Evolutionary conservation across 2,113 vertebrate genomes (phyloP).

Genomic region (Phylloscopus trochiloides): DNA sequence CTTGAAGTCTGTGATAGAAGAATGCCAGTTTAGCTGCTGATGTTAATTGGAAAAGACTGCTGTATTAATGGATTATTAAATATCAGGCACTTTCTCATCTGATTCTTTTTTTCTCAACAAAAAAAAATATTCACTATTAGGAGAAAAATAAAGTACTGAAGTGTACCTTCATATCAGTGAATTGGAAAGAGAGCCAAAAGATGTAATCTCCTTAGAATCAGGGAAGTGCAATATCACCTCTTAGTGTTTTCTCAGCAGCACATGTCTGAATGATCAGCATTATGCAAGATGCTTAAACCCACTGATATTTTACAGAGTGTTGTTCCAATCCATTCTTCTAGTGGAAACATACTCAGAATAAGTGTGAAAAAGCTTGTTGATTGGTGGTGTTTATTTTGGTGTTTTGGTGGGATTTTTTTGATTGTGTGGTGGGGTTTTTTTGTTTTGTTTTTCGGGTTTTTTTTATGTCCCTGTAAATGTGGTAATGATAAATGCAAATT

Average conservation of each 20-base stretch:
- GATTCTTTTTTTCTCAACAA: neutral
- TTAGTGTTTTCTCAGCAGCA: neutral
- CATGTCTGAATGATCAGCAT: neutral
- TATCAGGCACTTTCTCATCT: neutral
- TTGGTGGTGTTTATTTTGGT: neutral
- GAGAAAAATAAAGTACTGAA: neutral
- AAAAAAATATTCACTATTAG: neutral
- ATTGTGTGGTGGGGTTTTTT: neutral
- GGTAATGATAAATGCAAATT: neutral
- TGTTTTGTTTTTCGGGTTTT: neutral
- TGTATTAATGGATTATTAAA: neutral
- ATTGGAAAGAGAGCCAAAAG: neutral
- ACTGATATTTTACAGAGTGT: neutral
- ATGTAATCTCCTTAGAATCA: neutral
- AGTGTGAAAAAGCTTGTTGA: neutral
- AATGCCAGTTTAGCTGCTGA: neutral
- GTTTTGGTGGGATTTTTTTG: neutral
- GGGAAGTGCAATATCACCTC: neutral
- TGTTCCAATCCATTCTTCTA: neutral
- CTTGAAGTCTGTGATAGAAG: neutral
- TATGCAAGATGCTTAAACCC: neutral
- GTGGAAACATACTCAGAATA: neutral
- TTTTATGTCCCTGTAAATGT: neutral
- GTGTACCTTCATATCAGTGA: neutral
- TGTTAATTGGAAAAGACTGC: neutral